A percentile compares a stretch with the other conserved stretches of the same genome.
These are phyloP conservation scores for Hormiphora californensis DNA, from an alignment of 37 sponge, comb jelly and placozoan genomes.

Conservation along the genomic window DNA sequence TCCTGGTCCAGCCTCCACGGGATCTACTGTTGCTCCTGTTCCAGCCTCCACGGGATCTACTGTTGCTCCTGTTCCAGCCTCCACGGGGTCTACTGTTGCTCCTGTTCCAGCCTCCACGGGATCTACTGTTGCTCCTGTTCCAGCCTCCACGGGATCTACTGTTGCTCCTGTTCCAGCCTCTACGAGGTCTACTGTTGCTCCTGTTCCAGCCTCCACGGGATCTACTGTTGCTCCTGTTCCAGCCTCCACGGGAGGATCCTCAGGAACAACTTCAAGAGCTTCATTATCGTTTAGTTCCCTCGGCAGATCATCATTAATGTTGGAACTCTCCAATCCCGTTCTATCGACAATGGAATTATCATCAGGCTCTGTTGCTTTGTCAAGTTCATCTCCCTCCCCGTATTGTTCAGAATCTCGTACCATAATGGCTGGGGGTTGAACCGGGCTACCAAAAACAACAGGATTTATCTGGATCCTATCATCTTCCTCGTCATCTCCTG, in stretches of 20 bases:
- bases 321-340: neutral
- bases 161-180: neutral
- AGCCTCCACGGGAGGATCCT: too few species aligned
- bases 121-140: neutral
- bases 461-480: conserved; percentile 31
- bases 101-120: neutral
- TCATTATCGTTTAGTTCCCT: neutral
- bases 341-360: neutral
- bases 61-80: neutral
- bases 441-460: too few species aligned
- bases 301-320: neutral
- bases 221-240: neutral
- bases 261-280: neutral
- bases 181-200: neutral
- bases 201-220: neutral
- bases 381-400: neutral
- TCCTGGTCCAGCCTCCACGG: neutral
- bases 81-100: neutral
- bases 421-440: too few species aligned
- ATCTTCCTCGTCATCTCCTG: neutral
- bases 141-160: neutral
- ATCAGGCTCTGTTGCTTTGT: neutral
- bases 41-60: neutral
- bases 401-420: too few species aligned
- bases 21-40: neutral